Conservation (phyloP, 2,797 vertebrate genomes). For the Tarsius wallacei region DNA sequence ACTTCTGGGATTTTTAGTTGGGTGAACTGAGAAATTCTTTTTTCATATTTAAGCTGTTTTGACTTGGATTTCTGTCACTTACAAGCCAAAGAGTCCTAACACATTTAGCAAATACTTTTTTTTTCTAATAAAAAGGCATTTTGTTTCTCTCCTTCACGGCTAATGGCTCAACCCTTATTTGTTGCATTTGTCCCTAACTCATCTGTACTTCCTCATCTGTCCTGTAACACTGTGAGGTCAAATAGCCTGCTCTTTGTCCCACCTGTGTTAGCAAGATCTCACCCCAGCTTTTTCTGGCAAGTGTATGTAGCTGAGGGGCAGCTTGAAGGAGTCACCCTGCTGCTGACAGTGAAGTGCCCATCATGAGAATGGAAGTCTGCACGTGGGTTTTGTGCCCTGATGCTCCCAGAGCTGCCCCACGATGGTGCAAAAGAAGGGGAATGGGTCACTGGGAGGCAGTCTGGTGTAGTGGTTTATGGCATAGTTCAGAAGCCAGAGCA, state of each 20-base stretch:
- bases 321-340: too few relatives aligned
- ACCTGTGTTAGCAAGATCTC: background rate
- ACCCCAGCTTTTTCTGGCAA: background rate
- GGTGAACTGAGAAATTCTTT: background rate
- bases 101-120: background rate
- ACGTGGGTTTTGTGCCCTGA: fast-evolving
- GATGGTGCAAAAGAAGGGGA: background rate
- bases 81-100: too few relatives aligned
- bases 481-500: background rate
- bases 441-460: background rate
- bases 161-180: background rate
- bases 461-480: background rate
- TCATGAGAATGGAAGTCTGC: background rate
- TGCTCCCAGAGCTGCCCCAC: background rate
- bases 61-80: too few relatives aligned
- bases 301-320: background rate
- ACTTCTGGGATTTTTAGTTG: background rate
- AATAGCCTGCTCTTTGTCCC: background rate
- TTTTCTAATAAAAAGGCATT: background rate
- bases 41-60: too few relatives aligned
- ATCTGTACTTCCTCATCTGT: background rate
- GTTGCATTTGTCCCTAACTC: background rate
- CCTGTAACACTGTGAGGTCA: background rate
- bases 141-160: background rate
- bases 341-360: background rate